Conservation (phyloP, 1,140 invertebrate genomes). For the Drosophila neocordata region DNA sequence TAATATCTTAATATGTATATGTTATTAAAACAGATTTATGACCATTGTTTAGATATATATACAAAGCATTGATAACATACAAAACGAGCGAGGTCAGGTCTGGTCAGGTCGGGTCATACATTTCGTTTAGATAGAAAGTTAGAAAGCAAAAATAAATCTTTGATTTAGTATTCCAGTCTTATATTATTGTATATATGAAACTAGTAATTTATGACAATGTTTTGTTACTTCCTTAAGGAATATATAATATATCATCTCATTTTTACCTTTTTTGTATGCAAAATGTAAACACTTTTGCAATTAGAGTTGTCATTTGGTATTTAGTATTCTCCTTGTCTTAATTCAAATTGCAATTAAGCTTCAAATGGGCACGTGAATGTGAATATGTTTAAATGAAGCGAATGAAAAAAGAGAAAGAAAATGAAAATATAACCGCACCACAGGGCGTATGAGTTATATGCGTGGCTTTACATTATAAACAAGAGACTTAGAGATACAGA, state of each 20-base stretch:
- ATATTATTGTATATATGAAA: not conserved
- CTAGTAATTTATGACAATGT: not conserved
- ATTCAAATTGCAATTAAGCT: conserved; percentile 68
- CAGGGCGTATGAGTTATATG: conserved; percentile 70
- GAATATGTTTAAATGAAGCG: conserved; percentile 63
- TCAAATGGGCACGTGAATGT: conserved; percentile 62
- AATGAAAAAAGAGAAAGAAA: conserved; percentile 20
- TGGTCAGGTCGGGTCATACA: too few species aligned
- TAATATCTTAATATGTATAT: conserved; percentile 75
- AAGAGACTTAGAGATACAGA: not conserved
- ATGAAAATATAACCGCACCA: conserved; percentile 19
- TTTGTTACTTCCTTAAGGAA: conserved; percentile 21
- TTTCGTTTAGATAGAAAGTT: too few species aligned
- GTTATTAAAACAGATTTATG: conserved; percentile 72
- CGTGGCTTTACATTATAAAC: conserved; percentile 29
- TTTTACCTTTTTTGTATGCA: too few species aligned
- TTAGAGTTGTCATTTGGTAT: not conserved
- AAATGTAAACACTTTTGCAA: not conserved
- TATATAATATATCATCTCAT: too few species aligned
- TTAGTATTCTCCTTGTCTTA: conserved; percentile 13
- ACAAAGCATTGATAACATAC: too few species aligned
- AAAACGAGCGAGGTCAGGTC: too few species aligned
- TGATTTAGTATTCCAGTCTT: conserved; percentile 12
- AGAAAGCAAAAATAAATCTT: conserved; percentile 27
- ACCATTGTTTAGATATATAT: conserved; percentile 7